phyloP scores from a whole-genome alignment of 2,113 vertebrate species.

The Reinhardtius hippoglossoides region DNA sequence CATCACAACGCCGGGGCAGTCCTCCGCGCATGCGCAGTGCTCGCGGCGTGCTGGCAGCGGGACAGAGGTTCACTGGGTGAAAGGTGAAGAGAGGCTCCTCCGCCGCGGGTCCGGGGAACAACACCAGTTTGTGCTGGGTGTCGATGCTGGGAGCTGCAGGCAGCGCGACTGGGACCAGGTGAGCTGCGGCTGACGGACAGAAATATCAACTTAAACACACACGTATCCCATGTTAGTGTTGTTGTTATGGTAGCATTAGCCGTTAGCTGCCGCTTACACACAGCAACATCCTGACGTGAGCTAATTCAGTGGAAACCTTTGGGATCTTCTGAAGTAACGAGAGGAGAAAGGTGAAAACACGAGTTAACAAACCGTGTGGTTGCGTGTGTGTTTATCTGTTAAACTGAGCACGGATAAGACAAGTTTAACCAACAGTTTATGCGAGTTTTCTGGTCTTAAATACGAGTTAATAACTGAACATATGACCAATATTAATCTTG shows the following conservation, averaged over 20 bases:
- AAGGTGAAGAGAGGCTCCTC: constrained; percentile 51
- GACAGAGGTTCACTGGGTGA: constrained; percentile 38
- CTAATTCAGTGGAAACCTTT: not conserved
- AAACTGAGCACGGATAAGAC: too few species aligned
- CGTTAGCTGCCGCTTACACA: too few species aligned
- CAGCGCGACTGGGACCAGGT: constrained; percentile 22
- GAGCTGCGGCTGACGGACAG: constrained; percentile 5
- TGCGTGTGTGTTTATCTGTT: too few species aligned
- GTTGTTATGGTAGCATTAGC: constrained; percentile 5
- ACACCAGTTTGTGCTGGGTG: not conserved
- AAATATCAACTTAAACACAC: not conserved
- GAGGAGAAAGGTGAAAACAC: too few species aligned
- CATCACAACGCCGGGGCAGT: not conserved
- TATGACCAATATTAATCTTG: too few species aligned
- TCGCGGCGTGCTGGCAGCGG: not conserved
- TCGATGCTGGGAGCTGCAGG: not conserved
- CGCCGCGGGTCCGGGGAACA: too few species aligned
- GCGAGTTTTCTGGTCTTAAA: too few species aligned
- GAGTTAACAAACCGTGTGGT: too few species aligned
- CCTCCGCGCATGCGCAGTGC: constrained; percentile 44
- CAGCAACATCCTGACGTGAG: too few species aligned
- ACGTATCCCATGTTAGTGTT: not conserved
- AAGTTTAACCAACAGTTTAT: too few species aligned
- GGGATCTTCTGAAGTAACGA: not conserved
- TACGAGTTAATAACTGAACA: too few species aligned